Base-by-base conservation (phyloP, 2,888 invertebrate species). In the Nephrotoma appendiculata region DNA sequence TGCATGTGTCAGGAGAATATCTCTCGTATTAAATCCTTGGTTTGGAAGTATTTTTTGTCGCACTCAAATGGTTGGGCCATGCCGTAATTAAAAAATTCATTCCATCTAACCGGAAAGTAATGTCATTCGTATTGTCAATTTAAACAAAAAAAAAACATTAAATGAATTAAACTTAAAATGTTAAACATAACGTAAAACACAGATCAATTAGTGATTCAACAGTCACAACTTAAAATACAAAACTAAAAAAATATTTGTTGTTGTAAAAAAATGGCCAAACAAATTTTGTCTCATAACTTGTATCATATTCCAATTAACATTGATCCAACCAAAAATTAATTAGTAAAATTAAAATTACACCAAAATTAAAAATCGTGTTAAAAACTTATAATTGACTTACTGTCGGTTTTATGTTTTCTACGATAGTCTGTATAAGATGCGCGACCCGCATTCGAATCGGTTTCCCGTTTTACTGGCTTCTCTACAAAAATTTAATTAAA, bases 391-490 rank as follows among this genome's bases (percentile, higher is more conserved):
- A 48, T 31, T 19, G 42, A 94, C 94, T 94, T 94, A 94, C 94
- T 93, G 91, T 94, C 94, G 89, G 93, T 92, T 91, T 93, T 93
- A 91, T 94, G 94, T 91, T 94, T 94, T 90, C 94, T 93, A 89
- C 94, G 92, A 92, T 94, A 94, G 88, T 91, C 91, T 89, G 91
- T 91, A 88, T 89, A 90, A 57, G 41, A 45, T 48, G 52, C 41
- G 41, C 57, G 86, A 57, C 57, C 86, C 19, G 57, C 86, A 15
- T 85, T 44, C 42, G 42, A 43, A 31, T 43, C 45, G 45, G 44
- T 43, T 45, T 85, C 85, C 85, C 85, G n/a, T 85, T 85, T 85
- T 44, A 44, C 44, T 85, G 44, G 44, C 19, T 85, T 85, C 19
- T 31, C 44, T 85, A 85, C 43, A 44, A 44, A 44, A 44, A 85